Evolutionary conservation across 2,797 vertebrate genomes (phyloP), one percentile per base, ranked within the genome.

Genomic region (Dicrostonyx torquatus): DNA sequence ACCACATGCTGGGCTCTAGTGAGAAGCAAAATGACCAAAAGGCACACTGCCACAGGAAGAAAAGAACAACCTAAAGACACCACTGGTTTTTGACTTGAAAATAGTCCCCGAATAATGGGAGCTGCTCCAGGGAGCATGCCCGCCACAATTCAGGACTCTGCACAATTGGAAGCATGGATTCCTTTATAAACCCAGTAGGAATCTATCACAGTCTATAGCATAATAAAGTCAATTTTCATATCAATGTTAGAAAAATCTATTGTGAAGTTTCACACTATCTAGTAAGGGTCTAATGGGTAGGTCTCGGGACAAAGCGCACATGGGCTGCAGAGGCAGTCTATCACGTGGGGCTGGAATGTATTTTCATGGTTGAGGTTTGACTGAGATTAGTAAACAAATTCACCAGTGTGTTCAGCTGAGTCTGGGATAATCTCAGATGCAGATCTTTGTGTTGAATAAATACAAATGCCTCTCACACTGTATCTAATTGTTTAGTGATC

Each of bases 401-500:
- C 58, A 68, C 26, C 76, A 88, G 70, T n/a, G 70, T 83, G 82
- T 93, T 90, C 82, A 86, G 18, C 37, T 82, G 87, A 90, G 45
- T 90, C 75, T 68, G 96, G 68, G 55, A 50, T 85, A 85, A 93
- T 66, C 40, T 82, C 86, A 37, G 73, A 78, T 91, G 91, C 79
- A 82, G 58, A 96, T 34, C n/a, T 60, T 72, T 77, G 60, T 79
- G 70, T 72, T 72, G 37, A 97, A 86, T 66, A 78, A 93, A 73
- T 31, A 96, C 77, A 92, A 96, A 93, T 78, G 76, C 7, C n/a
- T 89, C 72, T 94, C 86, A 76, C 34, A 84, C 80, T 79, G 62
- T 94, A 45, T 77, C 87, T 94, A 64, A 96, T 90, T 84, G 37
- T 87, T 95, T 90, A 72, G 89, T 92, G 90, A 95, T 90, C 91